Evolutionary conservation across 2,113 vertebrate species (phyloP), one percentile per base, ranked within the genome.

Genomic region (Plecturocebus donacophilus): DNA sequence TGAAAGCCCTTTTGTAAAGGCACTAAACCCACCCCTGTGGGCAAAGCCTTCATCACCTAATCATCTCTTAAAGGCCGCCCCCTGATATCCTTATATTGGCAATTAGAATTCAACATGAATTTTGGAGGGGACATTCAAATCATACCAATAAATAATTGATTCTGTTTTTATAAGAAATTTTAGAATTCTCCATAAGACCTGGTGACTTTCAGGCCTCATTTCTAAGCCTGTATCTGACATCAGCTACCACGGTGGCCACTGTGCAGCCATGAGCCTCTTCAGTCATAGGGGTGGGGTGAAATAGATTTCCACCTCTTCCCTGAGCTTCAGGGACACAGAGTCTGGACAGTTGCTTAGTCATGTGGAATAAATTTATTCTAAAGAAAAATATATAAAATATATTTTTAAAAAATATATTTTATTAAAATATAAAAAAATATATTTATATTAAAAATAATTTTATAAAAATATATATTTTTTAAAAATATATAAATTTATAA

Each of bases 171-270:
- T 42, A 35, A 61, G 52, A 56, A 30, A 49, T 87, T 64, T 82
- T 82, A 68, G 20, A 30, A 45, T 52, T 75, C n/a, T 84, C 32
- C 16, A 30, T 86, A 54, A 54, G 32, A 38, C n/a, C 20, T 47
- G 20, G 20, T 77, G 79, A 71, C 25, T n/a, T 23, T 52, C 68
- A 54, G 35, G 2, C 35, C 20, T 61, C 7, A 3, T 16, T 89
- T 38, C 61, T 85, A 8, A 40, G 23, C 93, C n/a, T 80, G 20
- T 9, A 35, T 35, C 23, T 85, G 38, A 32, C 8, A 1, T n/a
- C 38, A 42, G 0, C 7, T 40, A 1, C 5, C 12, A 1, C 8
- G 27, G 12, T 38, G 6, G 21, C 11, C 47, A 9, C 16, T 79
- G 68, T 27, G 1, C 9, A 16, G 42, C 25, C 77, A 21, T 27